These are phyloP conservation scores for Drosophila punjabiensis DNA, from an alignment of 1,140 invertebrate species.

Conservation along the genomic window DNA sequence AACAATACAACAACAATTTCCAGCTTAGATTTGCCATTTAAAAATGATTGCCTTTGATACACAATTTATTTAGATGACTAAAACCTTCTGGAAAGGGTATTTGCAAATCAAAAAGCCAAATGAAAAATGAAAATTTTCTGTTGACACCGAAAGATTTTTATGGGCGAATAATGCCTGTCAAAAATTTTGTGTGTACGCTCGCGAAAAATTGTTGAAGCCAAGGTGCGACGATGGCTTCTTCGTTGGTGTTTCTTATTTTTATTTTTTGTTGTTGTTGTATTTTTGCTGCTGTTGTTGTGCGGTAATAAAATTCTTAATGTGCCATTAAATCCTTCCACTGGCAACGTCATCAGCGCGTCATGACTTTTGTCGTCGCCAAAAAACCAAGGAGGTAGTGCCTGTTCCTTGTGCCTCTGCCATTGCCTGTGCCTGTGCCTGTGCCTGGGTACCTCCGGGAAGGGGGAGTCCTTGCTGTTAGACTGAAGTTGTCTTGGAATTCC, in stretches of 20 bases:
- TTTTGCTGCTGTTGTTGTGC: constrained; percentile 61
- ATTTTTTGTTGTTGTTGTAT: not conserved
- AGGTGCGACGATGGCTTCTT: constrained; percentile 68
- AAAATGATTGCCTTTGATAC: not conserved
- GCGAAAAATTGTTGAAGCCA: constrained; percentile 74
- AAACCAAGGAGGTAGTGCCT: constrained; percentile 38
- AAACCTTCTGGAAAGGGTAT: not conserved
- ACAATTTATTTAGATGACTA: no score
- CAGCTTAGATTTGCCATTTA: not conserved
- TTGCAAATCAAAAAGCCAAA: constrained; percentile 11
- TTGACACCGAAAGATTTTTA: constrained; percentile 77
- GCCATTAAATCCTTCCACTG: constrained; percentile 83
- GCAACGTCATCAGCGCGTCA: constrained; percentile 81
- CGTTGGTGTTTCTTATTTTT: not conserved
- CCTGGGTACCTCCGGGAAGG: not conserved
- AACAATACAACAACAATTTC: not conserved
- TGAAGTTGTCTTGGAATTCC: constrained; percentile 73
- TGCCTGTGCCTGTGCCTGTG: not conserved
- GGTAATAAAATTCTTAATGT: constrained; percentile 84
- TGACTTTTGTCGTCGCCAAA: constrained; percentile 73
- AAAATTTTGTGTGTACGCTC: constrained; percentile 77
- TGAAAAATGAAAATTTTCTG: constrained; percentile 60
- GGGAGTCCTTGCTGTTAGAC: constrained; percentile 10
- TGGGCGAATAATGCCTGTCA: constrained; percentile 65
- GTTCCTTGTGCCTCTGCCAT: constrained; percentile 2